Percentiles rank a stretch among this genome's conserved stretches.
These are phyloP conservation scores for Trilocha varians DNA, from an alignment of 2,888 invertebrate genomes.

Conservation along the genomic window DNA sequence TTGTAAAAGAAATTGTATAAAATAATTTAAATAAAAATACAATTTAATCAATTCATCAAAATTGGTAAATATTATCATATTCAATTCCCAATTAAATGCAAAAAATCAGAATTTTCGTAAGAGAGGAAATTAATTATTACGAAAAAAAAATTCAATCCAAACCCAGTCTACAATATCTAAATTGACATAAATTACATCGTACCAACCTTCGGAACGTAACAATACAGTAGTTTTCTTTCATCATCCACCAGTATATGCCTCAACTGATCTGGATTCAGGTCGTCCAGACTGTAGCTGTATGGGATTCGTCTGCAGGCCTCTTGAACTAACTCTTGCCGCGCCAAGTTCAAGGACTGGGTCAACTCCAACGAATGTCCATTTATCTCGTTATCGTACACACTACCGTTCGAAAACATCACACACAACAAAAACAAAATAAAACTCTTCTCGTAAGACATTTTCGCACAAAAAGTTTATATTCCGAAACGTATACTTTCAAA, in stretches of 20 bases:
- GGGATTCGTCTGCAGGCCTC: conserved; percentile 73
- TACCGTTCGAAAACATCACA: conserved; percentile 37
- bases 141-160: too few relatives aligned
- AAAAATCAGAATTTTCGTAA: too few relatives aligned
- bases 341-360: conserved; percentile 76
- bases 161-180: not conserved
- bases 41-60: too few relatives aligned
- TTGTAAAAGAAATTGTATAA: too few relatives aligned
- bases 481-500: conserved; percentile 42
- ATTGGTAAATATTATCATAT: too few relatives aligned
- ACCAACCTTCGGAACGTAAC: conserved; percentile 93
- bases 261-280: conserved; percentile 72
- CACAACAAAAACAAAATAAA: conserved; percentile 37
- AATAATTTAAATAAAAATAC: too few relatives aligned
- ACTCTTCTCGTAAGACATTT: conserved; percentile 36
- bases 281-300: conserved; percentile 49
- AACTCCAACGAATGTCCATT: conserved; percentile 68
- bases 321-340: conserved; percentile 75
- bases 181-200: conserved; percentile 1
- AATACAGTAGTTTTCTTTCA: conserved; percentile 87
- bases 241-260: conserved; percentile 90
- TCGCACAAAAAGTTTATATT: conserved; percentile 29
- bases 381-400: conserved; percentile 35
- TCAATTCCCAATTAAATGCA: too few relatives aligned
- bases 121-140: too few relatives aligned